phyloP scores from a whole-genome alignment of 2,113 vertebrate species.

The Crotalus viridis region DNA sequence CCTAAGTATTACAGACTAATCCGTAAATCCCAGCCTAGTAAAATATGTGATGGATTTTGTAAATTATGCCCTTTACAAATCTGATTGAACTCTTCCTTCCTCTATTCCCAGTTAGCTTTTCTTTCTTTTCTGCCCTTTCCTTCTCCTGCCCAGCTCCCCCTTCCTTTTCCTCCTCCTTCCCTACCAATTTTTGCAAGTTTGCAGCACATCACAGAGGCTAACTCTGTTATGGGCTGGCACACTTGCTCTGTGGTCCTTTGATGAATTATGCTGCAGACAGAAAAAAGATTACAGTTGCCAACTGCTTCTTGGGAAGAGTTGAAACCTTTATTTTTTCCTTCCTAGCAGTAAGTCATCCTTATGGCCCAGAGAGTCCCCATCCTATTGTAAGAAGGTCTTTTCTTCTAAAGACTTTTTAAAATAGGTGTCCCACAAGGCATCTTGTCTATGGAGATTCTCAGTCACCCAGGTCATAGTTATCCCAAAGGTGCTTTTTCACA shows the following conservation, averaged over 20 bases:
- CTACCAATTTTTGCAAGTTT: not conserved
- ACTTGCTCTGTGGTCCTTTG: not conserved
- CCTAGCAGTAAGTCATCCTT: not conserved
- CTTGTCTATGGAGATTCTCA: not conserved
- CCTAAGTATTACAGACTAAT: slow-evolving; percentile 83
- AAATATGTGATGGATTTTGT: slow-evolving; percentile 85
- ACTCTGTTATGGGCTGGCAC: fast-evolving
- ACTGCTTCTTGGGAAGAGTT: fast-evolving
- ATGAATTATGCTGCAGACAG: not conserved
- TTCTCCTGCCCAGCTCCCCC: not conserved
- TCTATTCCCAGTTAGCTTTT: not conserved
- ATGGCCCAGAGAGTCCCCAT: not conserved
- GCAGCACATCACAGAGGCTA: not conserved
- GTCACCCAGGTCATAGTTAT: too few relatives aligned
- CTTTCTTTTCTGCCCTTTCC: slow-evolving; percentile 32
- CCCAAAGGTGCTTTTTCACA: too few relatives aligned
- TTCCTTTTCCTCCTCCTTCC: not conserved
- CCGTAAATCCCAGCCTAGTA: slow-evolving; percentile 80
- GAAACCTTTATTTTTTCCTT: not conserved
- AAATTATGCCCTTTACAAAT: slow-evolving; percentile 88
- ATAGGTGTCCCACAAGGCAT: not conserved
- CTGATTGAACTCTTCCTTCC: slow-evolving; percentile 73
- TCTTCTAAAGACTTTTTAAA: not conserved
- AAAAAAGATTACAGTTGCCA: fast-evolving
- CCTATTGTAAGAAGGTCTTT: not conserved